Base-by-base conservation (phyloP, 2,888 invertebrate genomes). In the Idaea dimidiata region DNA sequence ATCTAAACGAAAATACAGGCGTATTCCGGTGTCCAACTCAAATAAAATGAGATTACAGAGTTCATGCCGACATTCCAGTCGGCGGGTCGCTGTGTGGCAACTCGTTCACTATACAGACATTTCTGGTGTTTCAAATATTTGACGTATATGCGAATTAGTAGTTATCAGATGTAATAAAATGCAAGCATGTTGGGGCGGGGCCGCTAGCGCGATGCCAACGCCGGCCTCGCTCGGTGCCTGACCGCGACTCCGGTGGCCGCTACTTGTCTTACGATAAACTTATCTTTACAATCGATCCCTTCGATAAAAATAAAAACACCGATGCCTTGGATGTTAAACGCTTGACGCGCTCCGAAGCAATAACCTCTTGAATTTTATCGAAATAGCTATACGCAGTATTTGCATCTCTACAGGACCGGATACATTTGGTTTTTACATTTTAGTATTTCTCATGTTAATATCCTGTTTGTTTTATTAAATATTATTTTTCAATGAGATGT, bases 191-290 rank as follows among this genome's bases (percentile, higher is more conserved):
- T 80, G 78, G 79, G 79, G 76, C 74, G 73, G 73, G 73, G 71
- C 64, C 73, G 71, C 76, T 74, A 76, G 78, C 75, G 72, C 76
- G 78, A 72, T 75, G 77, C 69, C 71, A 54, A 62, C 62, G 77
- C 69, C 71, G 55, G 62, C 62, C 62, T 53, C 62, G 57, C 55
- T 59, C 66, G 73, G 8, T 43, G 43, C 43, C 43, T 8, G 43
- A 43, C 65, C 70, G 72, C 73, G 75, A 74, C 81, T 84, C 70
- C 86, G 91, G 91, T 91, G 92, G 91, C 84, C 91, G 89, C 92
- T 91, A 90, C 92, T 90, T 85, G 91, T 92, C 91, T 92, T 92
- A 90, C 90, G 89, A 87, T 85, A 83, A 85, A 88, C 86, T 90
- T 92, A 91, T 91, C 91, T 91, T 87, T 82, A 89, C 87, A 87